Percentiles rank a stretch among this genome's conserved stretches.
These are phyloP conservation scores for Notothenia rossii DNA, from an alignment of 2,113 vertebrate species.

Conservation along the genomic window DNA sequence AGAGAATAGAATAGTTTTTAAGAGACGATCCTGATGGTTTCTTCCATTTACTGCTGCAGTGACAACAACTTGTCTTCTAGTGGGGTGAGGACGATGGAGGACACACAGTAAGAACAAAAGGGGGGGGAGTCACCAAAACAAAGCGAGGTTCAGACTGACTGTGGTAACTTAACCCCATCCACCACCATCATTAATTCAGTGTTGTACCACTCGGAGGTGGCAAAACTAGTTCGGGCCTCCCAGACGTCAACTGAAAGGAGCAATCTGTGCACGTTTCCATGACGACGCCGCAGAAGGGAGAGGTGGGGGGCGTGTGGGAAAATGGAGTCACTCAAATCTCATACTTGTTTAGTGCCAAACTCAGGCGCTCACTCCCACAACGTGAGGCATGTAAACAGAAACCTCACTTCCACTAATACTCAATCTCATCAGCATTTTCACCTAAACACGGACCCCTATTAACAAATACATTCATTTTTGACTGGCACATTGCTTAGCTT, in stretches of 20 bases:
- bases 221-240: conserved; percentile 27
- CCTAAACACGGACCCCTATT: neutral
- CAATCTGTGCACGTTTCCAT: conserved; percentile 46
- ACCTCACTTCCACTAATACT: neutral
- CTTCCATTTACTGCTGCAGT: too few relatives aligned
- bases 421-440: neutral
- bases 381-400: conserved; percentile 25
- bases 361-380: neutral
- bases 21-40: too few relatives aligned
- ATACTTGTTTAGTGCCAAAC: conserved; percentile 20
- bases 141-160: neutral
- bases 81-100: neutral
- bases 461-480: too few relatives aligned
- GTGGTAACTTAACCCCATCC: neutral
- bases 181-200: conserved; percentile 4
- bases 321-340: neutral
- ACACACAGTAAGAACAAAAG: neutral
- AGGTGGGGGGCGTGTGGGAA: conserved; percentile 14
- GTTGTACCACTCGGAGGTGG: neutral
- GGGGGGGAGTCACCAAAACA: neutral
- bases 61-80: too few relatives aligned
- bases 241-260: conserved; percentile 12
- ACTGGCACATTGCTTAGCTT: too few relatives aligned
- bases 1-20: too few relatives aligned
- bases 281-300: conserved; percentile 22